Conservation (phyloP, 2,113 vertebrate genomes). For the Noturus placidus region DNA sequence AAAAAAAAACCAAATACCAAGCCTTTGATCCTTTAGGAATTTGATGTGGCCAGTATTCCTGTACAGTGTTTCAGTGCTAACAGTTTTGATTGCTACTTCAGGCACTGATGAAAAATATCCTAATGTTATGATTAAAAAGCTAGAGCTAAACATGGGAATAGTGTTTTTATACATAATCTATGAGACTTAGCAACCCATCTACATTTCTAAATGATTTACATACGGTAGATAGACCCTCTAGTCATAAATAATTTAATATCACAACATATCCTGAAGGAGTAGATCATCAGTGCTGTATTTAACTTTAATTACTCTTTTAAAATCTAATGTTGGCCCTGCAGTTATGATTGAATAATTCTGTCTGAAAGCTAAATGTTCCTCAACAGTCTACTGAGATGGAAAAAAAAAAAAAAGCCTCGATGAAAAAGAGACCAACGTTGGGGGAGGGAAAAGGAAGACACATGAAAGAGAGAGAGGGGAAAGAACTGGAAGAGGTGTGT, state of each 20-base stretch:
- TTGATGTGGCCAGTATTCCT: slow-evolving; percentile 84
- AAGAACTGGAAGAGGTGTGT: background rate
- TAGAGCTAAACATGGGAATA: slow-evolving; percentile 57
- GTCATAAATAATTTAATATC: slow-evolving; percentile 83
- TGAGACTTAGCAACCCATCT: slow-evolving; percentile 69
- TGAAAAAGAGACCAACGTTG: slow-evolving; percentile 20
- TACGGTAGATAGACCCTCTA: slow-evolving; percentile 77
- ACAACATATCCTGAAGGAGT: slow-evolving; percentile 77
- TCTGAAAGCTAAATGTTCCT: slow-evolving; percentile 81
- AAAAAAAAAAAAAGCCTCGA: slow-evolving; percentile 38
- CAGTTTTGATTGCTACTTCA: slow-evolving; percentile 84
- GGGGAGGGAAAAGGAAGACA: slow-evolving; percentile 19
- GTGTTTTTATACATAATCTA: slow-evolving; percentile 76
- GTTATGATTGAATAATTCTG: slow-evolving; percentile 84
- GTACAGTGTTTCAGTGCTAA: slow-evolving; percentile 80
- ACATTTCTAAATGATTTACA: slow-evolving; percentile 82
- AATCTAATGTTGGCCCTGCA: slow-evolving; percentile 82
- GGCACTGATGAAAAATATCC: slow-evolving; percentile 75
- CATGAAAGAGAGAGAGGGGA: slow-evolving; percentile 28
- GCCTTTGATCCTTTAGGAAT: slow-evolving; percentile 84
- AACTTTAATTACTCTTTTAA: slow-evolving; percentile 90
- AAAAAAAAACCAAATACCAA: slow-evolving; percentile 56
- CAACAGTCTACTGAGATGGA: slow-evolving; percentile 60
- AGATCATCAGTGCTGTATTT: slow-evolving; percentile 79
- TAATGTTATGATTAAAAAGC: slow-evolving; percentile 71